Conservation (phyloP, 1,140 invertebrate genomes). For the Drosophila rhopaloa region DNA sequence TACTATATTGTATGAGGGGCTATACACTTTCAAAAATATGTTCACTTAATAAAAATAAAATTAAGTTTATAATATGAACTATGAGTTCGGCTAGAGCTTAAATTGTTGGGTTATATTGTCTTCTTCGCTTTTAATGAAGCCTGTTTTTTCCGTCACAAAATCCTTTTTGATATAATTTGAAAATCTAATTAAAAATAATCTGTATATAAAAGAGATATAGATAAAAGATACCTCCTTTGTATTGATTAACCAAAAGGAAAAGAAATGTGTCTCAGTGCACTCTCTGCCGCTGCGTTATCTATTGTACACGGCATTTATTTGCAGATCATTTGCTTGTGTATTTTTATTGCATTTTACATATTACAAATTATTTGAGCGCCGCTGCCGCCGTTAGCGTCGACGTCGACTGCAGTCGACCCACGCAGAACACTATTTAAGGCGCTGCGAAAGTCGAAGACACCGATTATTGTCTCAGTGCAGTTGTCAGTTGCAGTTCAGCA, state of each 20-base stretch:
- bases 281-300: conserved; percentile 1
- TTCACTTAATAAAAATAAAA: too few relatives aligned
- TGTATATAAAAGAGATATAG: not conserved
- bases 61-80: too few relatives aligned
- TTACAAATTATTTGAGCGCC: conserved; percentile 29
- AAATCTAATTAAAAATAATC: not conserved
- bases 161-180: not conserved
- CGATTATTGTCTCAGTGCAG: conserved; percentile 61
- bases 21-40: conserved; percentile 2
- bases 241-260: too few relatives aligned
- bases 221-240: not conserved
- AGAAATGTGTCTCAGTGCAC: not conserved
- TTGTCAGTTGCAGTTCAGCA: conserved; percentile 35
- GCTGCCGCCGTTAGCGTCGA: conserved; percentile 4
- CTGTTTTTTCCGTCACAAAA: too few relatives aligned
- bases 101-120: too few relatives aligned
- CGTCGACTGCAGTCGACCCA: conserved; percentile 27
- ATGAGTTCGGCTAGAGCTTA: too few relatives aligned
- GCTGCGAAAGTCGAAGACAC: not conserved
- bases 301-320: conserved; percentile 22
- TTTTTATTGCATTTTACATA: conserved; percentile 44
- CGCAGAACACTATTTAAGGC: conserved; percentile 45
- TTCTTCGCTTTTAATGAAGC: too few relatives aligned
- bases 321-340: conserved; percentile 44
- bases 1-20: conserved; percentile 1